Percentiles rank a stretch among this genome's conserved stretches.
These are phyloP conservation scores for Timandra comae DNA, from an alignment of 2,888 invertebrate species.

Conservation along the genomic window DNA sequence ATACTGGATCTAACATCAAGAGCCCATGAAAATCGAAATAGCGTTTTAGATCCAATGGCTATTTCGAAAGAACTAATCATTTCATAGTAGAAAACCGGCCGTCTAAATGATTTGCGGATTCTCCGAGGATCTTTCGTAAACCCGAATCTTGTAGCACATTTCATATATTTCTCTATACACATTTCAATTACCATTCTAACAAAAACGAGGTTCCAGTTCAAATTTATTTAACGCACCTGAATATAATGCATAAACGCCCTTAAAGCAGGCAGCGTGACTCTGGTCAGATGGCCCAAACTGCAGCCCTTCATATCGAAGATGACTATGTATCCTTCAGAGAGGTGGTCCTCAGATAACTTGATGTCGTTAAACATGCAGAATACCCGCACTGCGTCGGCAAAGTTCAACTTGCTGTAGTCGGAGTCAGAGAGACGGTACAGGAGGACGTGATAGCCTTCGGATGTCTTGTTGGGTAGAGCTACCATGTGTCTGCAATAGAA, in stretches of 20 bases:
- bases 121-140: too few species aligned
- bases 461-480: slow-evolving; percentile 77
- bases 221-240: slow-evolving; percentile 61
- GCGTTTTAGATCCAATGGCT: too few species aligned
- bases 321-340: slow-evolving; percentile 77
- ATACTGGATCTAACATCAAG: too few species aligned
- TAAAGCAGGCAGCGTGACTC: slow-evolving; percentile 79
- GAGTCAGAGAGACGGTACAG: slow-evolving; percentile 77
- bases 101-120: too few species aligned
- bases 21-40: too few species aligned
- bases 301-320: slow-evolving; percentile 83
- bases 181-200: too few species aligned
- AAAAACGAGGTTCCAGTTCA: too few species aligned
- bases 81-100: too few species aligned
- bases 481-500: slow-evolving; percentile 78
- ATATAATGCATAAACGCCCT: slow-evolving; percentile 81
- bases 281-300: slow-evolving; percentile 79
- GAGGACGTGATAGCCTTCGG: slow-evolving; percentile 79
- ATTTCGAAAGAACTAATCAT: too few species aligned
- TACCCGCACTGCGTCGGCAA: slow-evolving; percentile 78
- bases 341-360: slow-evolving; percentile 78
- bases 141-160: too few species aligned
- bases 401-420: slow-evolving; percentile 80
- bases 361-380: slow-evolving; percentile 83
- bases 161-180: too few species aligned